phyloP scores from a whole-genome alignment of 2,888 invertebrate genomes.

The Xestobium rufovillosum region DNA sequence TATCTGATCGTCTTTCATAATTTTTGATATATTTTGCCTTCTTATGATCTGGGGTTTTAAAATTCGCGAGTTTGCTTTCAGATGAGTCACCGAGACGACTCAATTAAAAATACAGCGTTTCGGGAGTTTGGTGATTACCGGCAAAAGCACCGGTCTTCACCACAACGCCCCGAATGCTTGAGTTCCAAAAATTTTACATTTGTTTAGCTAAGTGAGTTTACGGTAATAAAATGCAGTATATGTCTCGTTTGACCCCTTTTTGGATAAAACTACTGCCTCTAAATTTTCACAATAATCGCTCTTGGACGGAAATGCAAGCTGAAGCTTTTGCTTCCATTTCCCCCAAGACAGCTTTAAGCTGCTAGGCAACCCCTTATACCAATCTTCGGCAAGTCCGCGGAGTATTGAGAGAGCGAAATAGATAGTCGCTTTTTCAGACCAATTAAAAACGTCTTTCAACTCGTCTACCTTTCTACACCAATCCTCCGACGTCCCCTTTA shows the following conservation, averaged over 20 bases:
- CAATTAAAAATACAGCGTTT: conserved; percentile 16
- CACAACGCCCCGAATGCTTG: conserved; percentile 20
- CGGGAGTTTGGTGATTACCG: conserved; percentile 20
- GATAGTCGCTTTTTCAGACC: conserved; percentile 8
- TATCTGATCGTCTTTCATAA: too few species aligned
- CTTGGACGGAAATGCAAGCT: conserved; percentile 17
- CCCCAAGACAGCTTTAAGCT: conserved; percentile 20
- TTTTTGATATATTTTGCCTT: too few species aligned
- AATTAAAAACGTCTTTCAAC: conserved; percentile 9
- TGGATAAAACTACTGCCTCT: conserved; percentile 18
- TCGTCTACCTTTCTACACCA: too few species aligned
- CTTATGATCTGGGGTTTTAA: too few species aligned
- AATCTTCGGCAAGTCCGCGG: conserved; percentile 22
- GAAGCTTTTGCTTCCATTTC: conserved; percentile 22
- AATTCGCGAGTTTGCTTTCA: not conserved
- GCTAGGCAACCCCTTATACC: conserved; percentile 22
- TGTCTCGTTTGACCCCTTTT: conserved; percentile 19
- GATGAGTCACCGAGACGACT: conserved; percentile 6
- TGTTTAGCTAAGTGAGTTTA: conserved; percentile 20
- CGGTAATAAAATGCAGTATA: conserved; percentile 22
- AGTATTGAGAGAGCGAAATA: conserved; percentile 16
- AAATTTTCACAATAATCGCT: conserved; percentile 17
- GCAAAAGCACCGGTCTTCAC: conserved; percentile 19
- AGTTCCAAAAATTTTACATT: conserved; percentile 19
- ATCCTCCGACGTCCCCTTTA: too few species aligned